phyloP scores from a whole-genome alignment of 2,888 invertebrate genomes.

The Tanaodytes sp. region DNA sequence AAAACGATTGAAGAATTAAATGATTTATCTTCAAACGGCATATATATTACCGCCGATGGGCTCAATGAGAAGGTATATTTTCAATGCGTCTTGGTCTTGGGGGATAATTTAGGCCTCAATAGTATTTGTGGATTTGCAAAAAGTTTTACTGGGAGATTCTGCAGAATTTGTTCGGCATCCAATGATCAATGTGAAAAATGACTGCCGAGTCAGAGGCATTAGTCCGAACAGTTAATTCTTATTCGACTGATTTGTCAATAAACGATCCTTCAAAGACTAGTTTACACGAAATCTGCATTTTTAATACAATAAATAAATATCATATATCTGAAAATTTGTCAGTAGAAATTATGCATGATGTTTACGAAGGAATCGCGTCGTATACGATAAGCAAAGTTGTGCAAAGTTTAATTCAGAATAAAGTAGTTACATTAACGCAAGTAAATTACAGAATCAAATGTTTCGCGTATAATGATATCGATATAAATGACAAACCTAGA shows the following conservation, averaged over 20 bases:
- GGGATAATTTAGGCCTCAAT: conserved; percentile 13
- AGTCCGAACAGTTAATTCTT: neutral
- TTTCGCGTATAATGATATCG: too few relatives aligned
- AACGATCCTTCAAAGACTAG: neutral
- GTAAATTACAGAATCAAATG: too few relatives aligned
- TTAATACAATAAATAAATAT: conserved; percentile 11
- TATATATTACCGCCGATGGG: too few relatives aligned
- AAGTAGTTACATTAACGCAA: conserved; percentile 6
- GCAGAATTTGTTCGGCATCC: neutral
- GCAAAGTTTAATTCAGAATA: conserved; percentile 15
- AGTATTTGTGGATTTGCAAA: conserved; percentile 13
- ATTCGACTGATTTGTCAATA: neutral
- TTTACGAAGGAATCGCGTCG: conserved; percentile 1
- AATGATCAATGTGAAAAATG: neutral
- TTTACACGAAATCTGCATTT: conserved; percentile 11
- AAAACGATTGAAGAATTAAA: too few relatives aligned
- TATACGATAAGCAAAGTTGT: conserved; percentile 4
- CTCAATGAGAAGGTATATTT: too few relatives aligned
- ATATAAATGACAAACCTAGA: too few relatives aligned
- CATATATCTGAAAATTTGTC: conserved; percentile 12
- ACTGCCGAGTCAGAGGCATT: neutral
- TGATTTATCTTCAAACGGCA: conserved; percentile 12
- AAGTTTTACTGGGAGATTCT: neutral
- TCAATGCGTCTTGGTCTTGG: conserved; percentile 1
- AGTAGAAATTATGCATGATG: conserved; percentile 8